phyloP scores from a whole-genome alignment of 2,113 vertebrate species.

The Cyprinodon brontotheroides region DNA sequence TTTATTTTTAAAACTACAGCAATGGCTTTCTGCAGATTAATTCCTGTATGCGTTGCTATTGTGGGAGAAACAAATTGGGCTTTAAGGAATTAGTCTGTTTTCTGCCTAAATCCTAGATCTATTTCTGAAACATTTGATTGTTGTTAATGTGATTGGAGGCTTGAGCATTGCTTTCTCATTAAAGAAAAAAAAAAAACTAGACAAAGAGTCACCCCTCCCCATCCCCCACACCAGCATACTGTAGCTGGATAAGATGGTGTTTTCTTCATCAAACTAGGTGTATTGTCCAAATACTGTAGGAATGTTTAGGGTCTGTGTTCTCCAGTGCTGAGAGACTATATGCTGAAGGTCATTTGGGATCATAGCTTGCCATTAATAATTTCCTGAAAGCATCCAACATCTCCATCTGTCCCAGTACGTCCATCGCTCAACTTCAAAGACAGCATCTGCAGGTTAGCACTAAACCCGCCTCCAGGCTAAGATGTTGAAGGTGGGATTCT shows the following conservation, averaged over 20 bases:
- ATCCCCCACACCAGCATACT: conserved; percentile 30
- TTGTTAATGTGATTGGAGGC: conserved; percentile 60
- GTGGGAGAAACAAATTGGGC: conserved; percentile 76
- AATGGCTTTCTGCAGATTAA: conserved; percentile 76
- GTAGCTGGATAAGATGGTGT: conserved; percentile 58
- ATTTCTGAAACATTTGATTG: conserved; percentile 62
- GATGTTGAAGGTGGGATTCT: conserved; percentile 62
- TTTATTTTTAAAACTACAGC: conserved; percentile 77
- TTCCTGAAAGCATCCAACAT: conserved; percentile 75
- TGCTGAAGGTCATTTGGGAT: conserved; percentile 82
- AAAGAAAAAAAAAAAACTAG: conserved; percentile 16
- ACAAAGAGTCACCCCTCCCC: conserved; percentile 27
- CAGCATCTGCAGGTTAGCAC: conserved; percentile 67
- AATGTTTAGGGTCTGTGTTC: conserved; percentile 67
- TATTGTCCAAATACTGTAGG: conserved; percentile 77
- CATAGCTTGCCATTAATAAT: conserved; percentile 80
- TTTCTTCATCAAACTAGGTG: conserved; percentile 68
- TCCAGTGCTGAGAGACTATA: conserved; percentile 68
- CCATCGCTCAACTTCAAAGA: conserved; percentile 72
- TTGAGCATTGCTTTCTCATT: conserved; percentile 12
- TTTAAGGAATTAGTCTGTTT: conserved; percentile 75
- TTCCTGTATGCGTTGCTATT: conserved; percentile 68
- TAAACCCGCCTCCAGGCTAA: conserved; percentile 61
- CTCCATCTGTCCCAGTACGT: conserved; percentile 73
- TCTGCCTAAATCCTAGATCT: conserved; percentile 64